Conservation (phyloP, 2,888 invertebrate genomes). For the Caenorhabditis sp. region DNA sequence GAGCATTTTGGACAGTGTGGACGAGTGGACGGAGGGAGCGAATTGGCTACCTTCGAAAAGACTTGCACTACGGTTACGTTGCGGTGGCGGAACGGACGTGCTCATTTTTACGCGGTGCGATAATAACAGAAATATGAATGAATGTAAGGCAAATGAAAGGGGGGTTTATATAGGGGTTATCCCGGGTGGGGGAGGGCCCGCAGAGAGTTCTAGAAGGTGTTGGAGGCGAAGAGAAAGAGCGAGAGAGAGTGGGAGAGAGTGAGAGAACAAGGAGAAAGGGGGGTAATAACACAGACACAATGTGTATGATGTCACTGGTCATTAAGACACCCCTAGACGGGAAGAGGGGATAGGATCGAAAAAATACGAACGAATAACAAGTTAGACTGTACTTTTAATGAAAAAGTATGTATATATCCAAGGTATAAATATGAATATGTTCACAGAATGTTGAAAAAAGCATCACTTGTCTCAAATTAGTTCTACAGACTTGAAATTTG, state of each 20-base stretch:
- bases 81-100: conserved; percentile 10
- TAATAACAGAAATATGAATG: too few relatives aligned
- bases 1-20: conserved; percentile 54
- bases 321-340: too few relatives aligned
- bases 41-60: conserved; percentile 50
- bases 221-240: conserved; percentile 10
- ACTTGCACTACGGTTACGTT: conserved; percentile 55
- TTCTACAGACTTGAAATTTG: too few relatives aligned
- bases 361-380: too few relatives aligned
- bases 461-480: too few relatives aligned
- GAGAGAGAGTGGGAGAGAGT: background rate
- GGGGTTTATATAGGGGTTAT: background rate
- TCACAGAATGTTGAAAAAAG: too few relatives aligned
- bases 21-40: conserved; percentile 24
- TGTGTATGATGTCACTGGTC: conserved; percentile 9
- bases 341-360: too few relatives aligned
- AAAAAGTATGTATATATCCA: too few relatives aligned
- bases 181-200: background rate
- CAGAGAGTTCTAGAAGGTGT: background rate
- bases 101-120: too few relatives aligned
- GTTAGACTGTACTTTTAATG: too few relatives aligned
- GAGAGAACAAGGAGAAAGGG: background rate
- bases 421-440: too few relatives aligned
- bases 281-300: conserved; percentile 5
- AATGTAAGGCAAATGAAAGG: too few relatives aligned